A percentile compares a stretch with the other conserved stretches of the same genome.
These are phyloP conservation scores for Alectura lathami DNA, from an alignment of 2,113 vertebrate genomes.

Conservation along the genomic window DNA sequence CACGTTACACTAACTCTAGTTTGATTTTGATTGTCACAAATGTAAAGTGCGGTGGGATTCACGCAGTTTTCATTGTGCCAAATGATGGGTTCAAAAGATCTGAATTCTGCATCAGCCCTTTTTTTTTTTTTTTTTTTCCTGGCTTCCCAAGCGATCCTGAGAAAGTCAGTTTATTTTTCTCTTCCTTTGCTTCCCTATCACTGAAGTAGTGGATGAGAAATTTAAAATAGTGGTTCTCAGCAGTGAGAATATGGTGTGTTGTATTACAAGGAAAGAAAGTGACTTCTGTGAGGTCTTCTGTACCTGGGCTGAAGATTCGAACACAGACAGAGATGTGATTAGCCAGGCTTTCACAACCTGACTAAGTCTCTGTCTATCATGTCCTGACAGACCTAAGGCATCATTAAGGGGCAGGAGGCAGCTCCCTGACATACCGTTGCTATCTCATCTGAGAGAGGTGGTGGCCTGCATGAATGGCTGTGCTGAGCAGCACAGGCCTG, in stretches of 20 bases:
- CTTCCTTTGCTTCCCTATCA: not conserved
- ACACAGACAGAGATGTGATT: not conserved
- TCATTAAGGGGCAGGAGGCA: not conserved
- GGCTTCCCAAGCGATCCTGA: accelerated
- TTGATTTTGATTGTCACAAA: not conserved
- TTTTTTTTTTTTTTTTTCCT: too few relatives aligned
- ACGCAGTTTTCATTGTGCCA: not conserved
- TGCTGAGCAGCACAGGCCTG: constrained; percentile 73
- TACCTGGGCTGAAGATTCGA: not conserved
- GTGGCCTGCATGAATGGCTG: constrained; percentile 65
- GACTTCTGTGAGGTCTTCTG: not conserved
- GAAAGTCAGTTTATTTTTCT: not conserved
- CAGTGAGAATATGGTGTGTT: not conserved
- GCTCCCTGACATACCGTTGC: not conserved
- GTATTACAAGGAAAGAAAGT: not conserved
- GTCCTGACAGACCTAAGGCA: not conserved
- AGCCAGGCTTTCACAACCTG: not conserved
- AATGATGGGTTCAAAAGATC: not conserved
- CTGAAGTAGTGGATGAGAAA: not conserved
- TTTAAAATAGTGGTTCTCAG: not conserved
- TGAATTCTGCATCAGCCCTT: not conserved
- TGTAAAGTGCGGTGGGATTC: not conserved
- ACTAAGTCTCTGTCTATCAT: not conserved
- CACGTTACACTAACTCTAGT: not conserved
- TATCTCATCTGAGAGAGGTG: constrained; percentile 30